phyloP scores from a whole-genome alignment of 2,888 invertebrate species.

The Habroteleia sp. region DNA sequence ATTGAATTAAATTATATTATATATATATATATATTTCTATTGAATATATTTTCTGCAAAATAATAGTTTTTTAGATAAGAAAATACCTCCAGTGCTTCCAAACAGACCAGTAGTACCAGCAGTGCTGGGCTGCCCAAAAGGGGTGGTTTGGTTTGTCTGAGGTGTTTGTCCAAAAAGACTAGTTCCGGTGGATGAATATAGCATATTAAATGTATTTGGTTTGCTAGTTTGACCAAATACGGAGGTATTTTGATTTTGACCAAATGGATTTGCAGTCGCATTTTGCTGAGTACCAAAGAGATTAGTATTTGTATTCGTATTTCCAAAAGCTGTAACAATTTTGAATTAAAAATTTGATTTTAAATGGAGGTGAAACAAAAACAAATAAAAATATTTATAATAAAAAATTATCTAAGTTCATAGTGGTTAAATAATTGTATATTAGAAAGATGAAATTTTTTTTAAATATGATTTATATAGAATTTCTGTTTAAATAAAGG shows the following conservation, averaged over 20 bases:
- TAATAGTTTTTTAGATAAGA: background rate
- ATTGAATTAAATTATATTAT: no score
- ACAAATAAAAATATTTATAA: no score
- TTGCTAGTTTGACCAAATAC: constrained; percentile 86
- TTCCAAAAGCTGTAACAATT: constrained; percentile 75
- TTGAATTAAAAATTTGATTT: no score
- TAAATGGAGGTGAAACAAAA: no score
- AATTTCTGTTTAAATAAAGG: no score
- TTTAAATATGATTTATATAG: no score
- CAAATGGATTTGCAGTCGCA: constrained; percentile 84
- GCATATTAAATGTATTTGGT: constrained; percentile 83
- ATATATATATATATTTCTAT: no score
- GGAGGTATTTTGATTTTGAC: constrained; percentile 82
- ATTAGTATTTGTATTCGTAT: constrained; percentile 76
- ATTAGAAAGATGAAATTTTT: no score
- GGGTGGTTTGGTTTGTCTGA: constrained; percentile 77
- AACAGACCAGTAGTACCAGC: constrained; percentile 81
- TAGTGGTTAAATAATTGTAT: no score
- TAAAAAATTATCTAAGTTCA: no score
- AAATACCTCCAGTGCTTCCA: constrained; percentile 74
- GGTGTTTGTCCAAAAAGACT: constrained; percentile 85
- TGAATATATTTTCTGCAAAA: background rate
- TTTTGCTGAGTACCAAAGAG: constrained; percentile 82
- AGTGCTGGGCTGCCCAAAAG: constrained; percentile 82
- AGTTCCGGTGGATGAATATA: constrained; percentile 82